Percentiles rank a stretch among this genome's conserved stretches.
Evolutionary conservation across 2,113 vertebrate species (phyloP).

Genomic region (Dolichallabes microphthalmus): DNA sequence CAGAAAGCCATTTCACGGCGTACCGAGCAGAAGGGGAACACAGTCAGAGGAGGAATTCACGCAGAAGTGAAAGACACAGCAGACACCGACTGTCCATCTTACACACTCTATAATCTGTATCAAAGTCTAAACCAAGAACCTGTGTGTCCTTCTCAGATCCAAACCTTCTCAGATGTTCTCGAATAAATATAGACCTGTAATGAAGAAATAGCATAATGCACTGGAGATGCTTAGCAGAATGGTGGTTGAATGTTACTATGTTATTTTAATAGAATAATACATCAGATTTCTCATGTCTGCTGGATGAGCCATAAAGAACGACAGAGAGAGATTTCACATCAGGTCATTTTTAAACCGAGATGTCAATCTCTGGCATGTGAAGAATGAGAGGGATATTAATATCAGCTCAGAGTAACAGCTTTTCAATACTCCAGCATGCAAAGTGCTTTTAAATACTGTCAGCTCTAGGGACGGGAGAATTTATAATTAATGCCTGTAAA

Average conservation of each 20-base stretch:
- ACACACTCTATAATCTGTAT: conserved; percentile 8
- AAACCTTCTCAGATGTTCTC: neutral
- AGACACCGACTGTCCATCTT: conserved; percentile 26
- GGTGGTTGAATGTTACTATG: neutral
- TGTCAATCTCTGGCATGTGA: conserved; percentile 31
- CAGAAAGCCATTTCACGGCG: conserved; percentile 77
- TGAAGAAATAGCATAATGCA: neutral
- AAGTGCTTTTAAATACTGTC: conserved; percentile 38
- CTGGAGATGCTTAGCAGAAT: neutral
- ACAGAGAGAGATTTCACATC: conserved; percentile 34
- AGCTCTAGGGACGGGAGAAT: conserved; percentile 9
- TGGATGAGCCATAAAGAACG: conserved; percentile 24
- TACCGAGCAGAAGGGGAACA: conserved; percentile 67
- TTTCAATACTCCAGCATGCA: conserved; percentile 49
- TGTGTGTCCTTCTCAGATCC: neutral
- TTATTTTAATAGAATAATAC: neutral
- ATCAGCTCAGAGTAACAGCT: conserved; percentile 55
- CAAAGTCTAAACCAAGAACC: neutral
- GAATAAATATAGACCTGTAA: neutral
- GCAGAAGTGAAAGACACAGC: conserved; percentile 66
- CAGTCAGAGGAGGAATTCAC: conserved; percentile 66
- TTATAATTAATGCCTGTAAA: conserved; percentile 9
- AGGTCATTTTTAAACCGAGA: conserved; percentile 49
- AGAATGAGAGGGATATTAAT: conserved; percentile 51
- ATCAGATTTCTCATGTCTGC: neutral